A percentile compares a stretch with the other conserved stretches of the same genome.
These are phyloP conservation scores for Bambusicola thoracicus DNA, from an alignment of 2,113 vertebrate genomes.

Conservation along the genomic window DNA sequence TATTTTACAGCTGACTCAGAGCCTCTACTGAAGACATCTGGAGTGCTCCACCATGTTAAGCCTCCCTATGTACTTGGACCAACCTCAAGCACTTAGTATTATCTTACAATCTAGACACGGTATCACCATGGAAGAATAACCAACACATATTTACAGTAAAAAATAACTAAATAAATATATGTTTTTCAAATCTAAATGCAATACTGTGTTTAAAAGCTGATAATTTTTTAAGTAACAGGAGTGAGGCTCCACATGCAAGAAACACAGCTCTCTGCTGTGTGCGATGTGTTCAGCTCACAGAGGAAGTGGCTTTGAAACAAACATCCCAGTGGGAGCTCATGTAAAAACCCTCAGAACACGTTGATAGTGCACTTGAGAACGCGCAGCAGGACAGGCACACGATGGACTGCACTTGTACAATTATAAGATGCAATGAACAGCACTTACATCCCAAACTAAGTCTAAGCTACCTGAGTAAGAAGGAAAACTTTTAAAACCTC, in stretches of 20 bases:
- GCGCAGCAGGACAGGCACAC: background rate
- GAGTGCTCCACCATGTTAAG: no score
- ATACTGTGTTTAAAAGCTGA: background rate
- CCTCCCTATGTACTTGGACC: background rate
- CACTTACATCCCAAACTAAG: background rate
- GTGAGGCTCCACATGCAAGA: background rate
- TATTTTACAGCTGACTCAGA: background rate
- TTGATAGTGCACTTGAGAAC: background rate
- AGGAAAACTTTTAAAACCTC: background rate
- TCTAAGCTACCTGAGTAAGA: background rate
- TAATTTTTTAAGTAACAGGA: background rate
- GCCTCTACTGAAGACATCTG: background rate
- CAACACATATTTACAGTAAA: no score
- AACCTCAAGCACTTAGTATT: background rate
- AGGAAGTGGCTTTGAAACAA: background rate
- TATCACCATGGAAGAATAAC: no score
- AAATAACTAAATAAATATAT: no score
- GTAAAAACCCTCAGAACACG: background rate
- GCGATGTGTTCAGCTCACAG: background rate
- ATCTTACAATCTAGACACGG: background rate
- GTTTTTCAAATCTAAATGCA: background rate
- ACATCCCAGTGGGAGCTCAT: background rate
- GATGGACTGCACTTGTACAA: background rate
- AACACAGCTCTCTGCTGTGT: background rate
- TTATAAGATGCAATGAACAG: background rate